Conservation (phyloP, 2,113 vertebrate genomes). For the Saguinus imperator region DNA sequence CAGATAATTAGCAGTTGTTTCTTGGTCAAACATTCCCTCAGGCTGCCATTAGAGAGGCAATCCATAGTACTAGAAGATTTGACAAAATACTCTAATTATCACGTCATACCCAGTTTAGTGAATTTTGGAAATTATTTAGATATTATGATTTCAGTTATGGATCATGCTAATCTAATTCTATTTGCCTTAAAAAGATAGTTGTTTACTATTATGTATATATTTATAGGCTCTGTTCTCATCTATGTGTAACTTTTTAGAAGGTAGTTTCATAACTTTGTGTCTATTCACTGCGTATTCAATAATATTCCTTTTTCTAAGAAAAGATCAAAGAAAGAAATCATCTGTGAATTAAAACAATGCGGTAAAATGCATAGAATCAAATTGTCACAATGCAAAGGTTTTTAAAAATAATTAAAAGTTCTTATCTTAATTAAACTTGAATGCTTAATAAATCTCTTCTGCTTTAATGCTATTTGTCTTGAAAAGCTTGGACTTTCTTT, state of each 20-base stretch:
- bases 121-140: neutral
- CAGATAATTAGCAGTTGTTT: slow-evolving; percentile 43
- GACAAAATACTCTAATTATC: neutral
- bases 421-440: neutral
- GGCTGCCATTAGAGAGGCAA: neutral
- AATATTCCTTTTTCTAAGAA: slow-evolving; percentile 4
- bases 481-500: neutral
- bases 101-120: neutral
- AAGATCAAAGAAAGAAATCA: neutral
- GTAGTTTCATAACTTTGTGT: neutral
- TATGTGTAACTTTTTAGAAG: neutral
- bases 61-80: neutral
- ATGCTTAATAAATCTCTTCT: neutral
- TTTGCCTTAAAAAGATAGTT: neutral
- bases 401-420: neutral
- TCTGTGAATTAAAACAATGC: neutral
- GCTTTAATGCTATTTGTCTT: neutral
- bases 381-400: neutral
- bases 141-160: neutral
- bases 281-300: neutral
- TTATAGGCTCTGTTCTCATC: neutral
- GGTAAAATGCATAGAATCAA: neutral
- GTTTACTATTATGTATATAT: neutral
- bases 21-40: neutral
- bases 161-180: neutral